Base-by-base conservation (phyloP, 2,113 vertebrate genomes). In the Phylloscopus whistleri region DNA sequence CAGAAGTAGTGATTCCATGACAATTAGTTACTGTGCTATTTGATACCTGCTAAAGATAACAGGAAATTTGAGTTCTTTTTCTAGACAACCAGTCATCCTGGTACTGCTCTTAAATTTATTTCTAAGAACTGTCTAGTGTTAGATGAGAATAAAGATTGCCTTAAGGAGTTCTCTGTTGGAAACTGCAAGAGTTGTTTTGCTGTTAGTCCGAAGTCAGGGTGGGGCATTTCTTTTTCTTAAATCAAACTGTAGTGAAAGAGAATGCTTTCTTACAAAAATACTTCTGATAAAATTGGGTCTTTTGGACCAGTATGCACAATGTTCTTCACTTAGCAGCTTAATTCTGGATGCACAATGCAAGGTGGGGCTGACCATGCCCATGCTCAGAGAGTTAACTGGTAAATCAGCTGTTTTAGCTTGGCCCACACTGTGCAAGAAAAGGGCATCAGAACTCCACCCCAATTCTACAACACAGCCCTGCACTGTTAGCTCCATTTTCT, bases 131-230 rank as follows among this genome's bases (percentile, higher is more conserved):
- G 21, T 27, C 15, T 7, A 43, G n/a, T 19, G 51, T 43, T 30
- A 37, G 21, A 35, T 49, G 30, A n/a, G 24, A 64, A 35, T 23
- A 62, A 84, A 37, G 9, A 56, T 39, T 68, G 23, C 68, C 16
- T n/a, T 48, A 18, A 48, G 23, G 39, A 56, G 9, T 8, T 49
- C 68, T n/a, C 31, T 10, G 19, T 6, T 10, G 12, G 49, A 82
- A 53, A 68, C 55, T 55, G 27, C 3, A 11, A 41, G 18, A 9
- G 11, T 4, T 18, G 21, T 28, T 84, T 62, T 76, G 19, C 46
- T 66, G 5, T 11, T 69, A 35, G 19, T 39, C 35, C 0, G 0
- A 67, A 17, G 12, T 8, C 0, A 0, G 0, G 24, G 6, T 2
- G 5, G 6, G 9, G 15, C 30, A 17, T 31, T 89, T 43, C 11